phyloP scores from a whole-genome alignment of 2,888 invertebrate species.

The Macaria liturata region DNA sequence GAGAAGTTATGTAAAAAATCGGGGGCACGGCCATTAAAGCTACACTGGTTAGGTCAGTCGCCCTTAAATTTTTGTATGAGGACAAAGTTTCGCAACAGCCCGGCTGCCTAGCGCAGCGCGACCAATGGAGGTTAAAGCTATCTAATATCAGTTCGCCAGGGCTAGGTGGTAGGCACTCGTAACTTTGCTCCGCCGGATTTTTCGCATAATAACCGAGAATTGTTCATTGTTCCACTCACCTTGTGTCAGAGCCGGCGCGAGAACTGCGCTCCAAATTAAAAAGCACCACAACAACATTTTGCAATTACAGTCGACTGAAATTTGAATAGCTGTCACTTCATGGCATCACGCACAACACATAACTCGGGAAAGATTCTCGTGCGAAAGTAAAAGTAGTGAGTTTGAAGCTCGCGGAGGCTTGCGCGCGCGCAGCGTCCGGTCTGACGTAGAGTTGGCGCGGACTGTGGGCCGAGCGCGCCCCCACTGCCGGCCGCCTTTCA shows the following conservation, averaged over 20 bases:
- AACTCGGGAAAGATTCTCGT: conserved; percentile 41
- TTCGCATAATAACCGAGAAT: conserved; percentile 37
- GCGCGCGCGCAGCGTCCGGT: conserved; percentile 34
- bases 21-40: conserved; percentile 20
- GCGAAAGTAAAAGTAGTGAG: conserved; percentile 65
- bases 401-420: conserved; percentile 36
- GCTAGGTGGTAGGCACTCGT: conserved; percentile 14
- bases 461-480: conserved; percentile 55
- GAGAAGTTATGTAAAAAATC: conserved; percentile 3
- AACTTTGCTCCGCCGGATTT: conserved; percentile 33
- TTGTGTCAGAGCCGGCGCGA: conserved; percentile 69
- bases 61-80: conserved; percentile 20
- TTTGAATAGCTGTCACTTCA: conserved; percentile 58
- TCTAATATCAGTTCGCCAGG: conserved; percentile 35
- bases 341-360: conserved; percentile 51
- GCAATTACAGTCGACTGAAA: conserved; percentile 52
- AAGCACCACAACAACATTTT: conserved; percentile 71
- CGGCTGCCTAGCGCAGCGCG: conserved; percentile 28
- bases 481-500: conserved; percentile 63
- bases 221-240: conserved; percentile 73
- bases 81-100: conserved; percentile 36
- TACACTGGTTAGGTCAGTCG: conserved; percentile 22
- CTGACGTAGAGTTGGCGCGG: conserved; percentile 40
- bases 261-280: conserved; percentile 73
- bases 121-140: conserved; percentile 39